A percentile compares a stretch with the other conserved stretches of the same genome.
These are phyloP conservation scores for Oscheius sp. DNA, from an alignment of 2,888 invertebrate species.

Conservation along the genomic window DNA sequence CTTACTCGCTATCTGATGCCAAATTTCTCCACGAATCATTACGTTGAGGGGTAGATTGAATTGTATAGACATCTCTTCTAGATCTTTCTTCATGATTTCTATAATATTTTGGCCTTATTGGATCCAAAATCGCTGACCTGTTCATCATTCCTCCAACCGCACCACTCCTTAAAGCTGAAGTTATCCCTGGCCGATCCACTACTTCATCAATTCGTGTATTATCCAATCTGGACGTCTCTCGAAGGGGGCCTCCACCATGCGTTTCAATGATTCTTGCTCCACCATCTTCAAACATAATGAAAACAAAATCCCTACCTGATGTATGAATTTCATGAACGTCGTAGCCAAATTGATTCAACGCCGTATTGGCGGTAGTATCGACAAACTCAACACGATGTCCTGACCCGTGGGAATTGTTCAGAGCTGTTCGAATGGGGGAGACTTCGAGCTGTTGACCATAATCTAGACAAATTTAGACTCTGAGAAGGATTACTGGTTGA, in stretches of 20 bases:
- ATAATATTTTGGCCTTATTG: not conserved
- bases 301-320: constrained; percentile 40
- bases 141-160: constrained; percentile 27
- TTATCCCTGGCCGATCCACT: constrained; percentile 35
- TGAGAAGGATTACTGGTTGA: constrained; percentile 46
- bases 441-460: constrained; percentile 52
- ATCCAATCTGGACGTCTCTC: constrained; percentile 41
- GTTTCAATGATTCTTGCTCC: constrained; percentile 67
- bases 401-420: constrained; percentile 37
- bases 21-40: constrained; percentile 39
- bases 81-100: constrained; percentile 10
- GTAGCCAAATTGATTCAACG: constrained; percentile 64
- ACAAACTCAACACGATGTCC: constrained; percentile 34
- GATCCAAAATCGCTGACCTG: not conserved
- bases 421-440: constrained; percentile 37
- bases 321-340: constrained; percentile 68
- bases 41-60: constrained; percentile 28
- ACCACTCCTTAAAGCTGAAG: constrained; percentile 35
- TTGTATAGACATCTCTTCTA: constrained; percentile 41
- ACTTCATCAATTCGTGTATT: constrained; percentile 40
- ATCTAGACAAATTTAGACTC: constrained; percentile 36
- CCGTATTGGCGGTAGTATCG: constrained; percentile 34
- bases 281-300: constrained; percentile 42
- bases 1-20: constrained; percentile 24
- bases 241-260: constrained; percentile 59